Conservation (phyloP, 1,140 invertebrate species). For the Atta cephalotes region DNA sequence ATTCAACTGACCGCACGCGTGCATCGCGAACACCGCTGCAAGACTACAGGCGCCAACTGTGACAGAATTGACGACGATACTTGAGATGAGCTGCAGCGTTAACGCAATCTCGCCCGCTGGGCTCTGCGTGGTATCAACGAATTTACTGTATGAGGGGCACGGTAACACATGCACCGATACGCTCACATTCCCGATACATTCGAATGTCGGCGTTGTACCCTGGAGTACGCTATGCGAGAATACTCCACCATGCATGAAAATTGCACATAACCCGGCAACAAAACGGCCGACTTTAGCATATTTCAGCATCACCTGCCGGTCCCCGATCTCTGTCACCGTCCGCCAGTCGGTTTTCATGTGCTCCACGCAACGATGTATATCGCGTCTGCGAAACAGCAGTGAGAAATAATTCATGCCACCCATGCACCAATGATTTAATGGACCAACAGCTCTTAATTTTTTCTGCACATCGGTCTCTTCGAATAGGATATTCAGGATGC, state of each 20-base stretch:
- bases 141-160: constrained; percentile 44
- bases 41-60: constrained; percentile 64
- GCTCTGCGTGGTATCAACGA: constrained; percentile 35
- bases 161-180: constrained; percentile 31
- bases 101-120: constrained; percentile 56
- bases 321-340: neutral
- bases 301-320: constrained; percentile 66
- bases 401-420: constrained; percentile 45
- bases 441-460: constrained; percentile 22
- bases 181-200: constrained; percentile 59
- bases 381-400: constrained; percentile 9
- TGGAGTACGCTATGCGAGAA: constrained; percentile 49
- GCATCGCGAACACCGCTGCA: constrained; percentile 66
- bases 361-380: constrained; percentile 54
- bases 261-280: constrained; percentile 57
- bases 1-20: constrained; percentile 71
- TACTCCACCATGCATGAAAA: constrained; percentile 64
- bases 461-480: constrained; percentile 27
- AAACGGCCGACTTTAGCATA: constrained; percentile 52
- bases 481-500: constrained; percentile 12
- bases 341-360: constrained; percentile 63
- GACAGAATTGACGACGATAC: constrained; percentile 55
- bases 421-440: constrained; percentile 49
- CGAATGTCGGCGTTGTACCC: neutral
- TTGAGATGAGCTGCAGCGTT: constrained; percentile 32